A percentile compares a stretch with the other conserved stretches of the same genome.
Conservation (phyloP, 2,797 vertebrate species). For the Chaetodon trifasciatus region DNA sequence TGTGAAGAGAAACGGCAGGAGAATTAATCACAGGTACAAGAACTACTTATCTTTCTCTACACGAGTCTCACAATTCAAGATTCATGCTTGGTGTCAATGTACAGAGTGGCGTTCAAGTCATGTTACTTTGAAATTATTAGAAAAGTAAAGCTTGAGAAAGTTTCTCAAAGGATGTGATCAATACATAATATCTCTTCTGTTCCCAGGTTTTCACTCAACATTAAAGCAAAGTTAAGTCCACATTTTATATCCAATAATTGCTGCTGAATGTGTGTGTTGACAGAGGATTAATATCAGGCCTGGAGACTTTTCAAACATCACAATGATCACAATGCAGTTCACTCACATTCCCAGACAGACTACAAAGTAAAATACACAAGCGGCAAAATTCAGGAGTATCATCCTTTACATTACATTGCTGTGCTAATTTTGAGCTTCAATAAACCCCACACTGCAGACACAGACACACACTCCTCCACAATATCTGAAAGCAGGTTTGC, state of each 20-base stretch:
- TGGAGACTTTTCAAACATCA: conserved; percentile 33
- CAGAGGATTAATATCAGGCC: conserved; percentile 35
- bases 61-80: not conserved
- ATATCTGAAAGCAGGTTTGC: not conserved
- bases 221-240: conserved; percentile 5
- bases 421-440: not conserved
- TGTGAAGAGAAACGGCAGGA: conserved; percentile 60
- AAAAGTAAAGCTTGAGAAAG: not conserved
- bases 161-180: not conserved
- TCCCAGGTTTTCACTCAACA: not conserved
- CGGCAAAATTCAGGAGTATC: not conserved
- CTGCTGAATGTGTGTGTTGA: not conserved
- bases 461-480: conserved; percentile 32
- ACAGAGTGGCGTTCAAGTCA: not conserved
- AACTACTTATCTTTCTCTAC: not conserved
- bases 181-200: not conserved
- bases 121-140: not conserved
- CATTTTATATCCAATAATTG: not conserved
- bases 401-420: not conserved
- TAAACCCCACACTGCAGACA: conserved; percentile 42
- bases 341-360: conserved; percentile 44
- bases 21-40: not conserved
- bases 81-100: conserved; percentile 27
- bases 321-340: conserved; percentile 55
- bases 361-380: conserved; percentile 16